These are phyloP conservation scores for Trissoscelio sp. DNA, from an alignment of 2,888 invertebrate genomes.

Conservation along the genomic window DNA sequence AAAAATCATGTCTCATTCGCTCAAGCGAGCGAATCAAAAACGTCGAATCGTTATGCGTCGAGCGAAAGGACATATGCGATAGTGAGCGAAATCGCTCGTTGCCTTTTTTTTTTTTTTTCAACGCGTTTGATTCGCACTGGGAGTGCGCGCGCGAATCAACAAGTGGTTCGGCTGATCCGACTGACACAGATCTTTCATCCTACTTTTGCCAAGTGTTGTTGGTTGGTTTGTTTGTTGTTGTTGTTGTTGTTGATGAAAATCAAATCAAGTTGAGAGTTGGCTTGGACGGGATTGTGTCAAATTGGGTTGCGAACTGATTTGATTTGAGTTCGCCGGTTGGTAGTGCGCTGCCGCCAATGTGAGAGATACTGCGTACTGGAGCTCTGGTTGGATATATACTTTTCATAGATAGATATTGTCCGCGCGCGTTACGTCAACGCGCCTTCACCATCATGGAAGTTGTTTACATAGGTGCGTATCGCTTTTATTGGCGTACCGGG, in stretches of 20 bases:
- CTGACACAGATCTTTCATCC: constrained; percentile 29
- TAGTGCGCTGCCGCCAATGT: constrained; percentile 20
- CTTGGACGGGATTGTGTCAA: no score
- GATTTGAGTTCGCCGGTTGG: constrained; percentile 18
- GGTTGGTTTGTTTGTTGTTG: not conserved
- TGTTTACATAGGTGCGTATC: constrained; percentile 81
- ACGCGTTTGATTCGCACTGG: constrained; percentile 17
- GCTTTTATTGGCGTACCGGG: no score
- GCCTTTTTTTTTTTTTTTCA: constrained; percentile 3
- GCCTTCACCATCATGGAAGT: constrained; percentile 81
- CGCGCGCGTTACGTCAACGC: constrained; percentile 54
- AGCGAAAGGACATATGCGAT: constrained; percentile 9
- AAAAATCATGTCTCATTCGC: no score
- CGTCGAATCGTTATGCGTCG: no score
- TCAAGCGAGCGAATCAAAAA: no score
- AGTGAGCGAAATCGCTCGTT: not conserved
- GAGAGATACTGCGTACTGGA: not conserved
- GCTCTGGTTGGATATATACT: constrained; percentile 8
- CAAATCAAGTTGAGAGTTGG: no score
- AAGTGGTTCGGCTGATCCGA: constrained; percentile 52
- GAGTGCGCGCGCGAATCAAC: constrained; percentile 40
- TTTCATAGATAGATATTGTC: constrained; percentile 30
- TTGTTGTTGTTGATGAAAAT: not conserved
- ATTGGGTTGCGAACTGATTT: not conserved
- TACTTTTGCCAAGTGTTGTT: not conserved